These are phyloP conservation scores for Erythrocercus mccallii DNA, from an alignment of 2,113 vertebrate genomes.

Conservation along the genomic window DNA sequence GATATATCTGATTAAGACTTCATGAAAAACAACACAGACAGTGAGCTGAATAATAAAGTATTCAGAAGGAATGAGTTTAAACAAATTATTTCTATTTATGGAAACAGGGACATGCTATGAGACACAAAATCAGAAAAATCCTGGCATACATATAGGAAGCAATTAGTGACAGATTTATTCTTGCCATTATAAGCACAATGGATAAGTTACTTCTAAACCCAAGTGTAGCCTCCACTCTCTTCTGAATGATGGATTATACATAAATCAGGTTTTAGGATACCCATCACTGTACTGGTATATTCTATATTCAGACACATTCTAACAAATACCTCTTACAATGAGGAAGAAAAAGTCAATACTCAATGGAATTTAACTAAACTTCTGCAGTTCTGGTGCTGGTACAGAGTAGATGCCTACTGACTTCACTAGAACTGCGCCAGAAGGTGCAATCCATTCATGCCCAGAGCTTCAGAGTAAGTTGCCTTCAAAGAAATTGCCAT, in stretches of 20 bases:
- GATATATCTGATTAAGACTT: conserved; percentile 59
- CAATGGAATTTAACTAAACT: neutral
- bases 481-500: neutral
- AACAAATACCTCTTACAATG: neutral
- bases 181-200: neutral
- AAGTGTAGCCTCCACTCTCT: neutral
- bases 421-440: neutral
- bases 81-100: conserved; percentile 57
- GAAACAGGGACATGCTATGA: neutral
- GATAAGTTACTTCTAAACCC: neutral
- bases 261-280: neutral
- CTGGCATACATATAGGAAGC: neutral
- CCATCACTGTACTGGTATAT: neutral
- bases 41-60: conserved; percentile 52
- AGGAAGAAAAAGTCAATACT: neutral
- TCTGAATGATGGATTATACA: neutral
- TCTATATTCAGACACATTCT: neutral
- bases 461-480: neutral
- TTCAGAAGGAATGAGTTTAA: neutral
- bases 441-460: neutral
- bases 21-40: conserved; percentile 38
- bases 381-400: neutral
- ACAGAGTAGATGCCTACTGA: neutral
- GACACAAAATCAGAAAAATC: conserved; percentile 38
- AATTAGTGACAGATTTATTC: conserved; percentile 15